Evolutionary conservation across 2,113 vertebrate genomes (phyloP), one percentile per base, ranked within the genome.

Genomic region (Hymenochirus boettgeri): DNA sequence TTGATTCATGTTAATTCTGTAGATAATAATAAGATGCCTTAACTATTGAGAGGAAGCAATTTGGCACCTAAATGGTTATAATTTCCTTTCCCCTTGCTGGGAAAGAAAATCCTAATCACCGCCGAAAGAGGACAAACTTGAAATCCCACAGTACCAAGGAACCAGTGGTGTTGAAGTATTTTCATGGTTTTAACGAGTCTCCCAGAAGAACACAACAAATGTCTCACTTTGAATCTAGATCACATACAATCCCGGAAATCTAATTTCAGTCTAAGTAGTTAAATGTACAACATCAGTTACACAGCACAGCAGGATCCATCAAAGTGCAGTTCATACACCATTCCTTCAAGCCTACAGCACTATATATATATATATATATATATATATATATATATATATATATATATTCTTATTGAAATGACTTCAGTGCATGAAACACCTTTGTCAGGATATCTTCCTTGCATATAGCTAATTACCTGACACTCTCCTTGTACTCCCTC

Each of bases 191-290:
- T 53, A 60, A 18, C 56, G 1, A 42, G 22, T 51, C 57, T 59
- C 55, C 55, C 56, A 24, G 47, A 42, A 69, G 56, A 56, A 52
- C 48, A 45, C 47, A 57, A 48, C 65, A 60, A 69, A 69, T 69
- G 65, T 69, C 65, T 60, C 65, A 69, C 65, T 69, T 69, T 69
- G 65, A 69, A 69, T 60, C 56, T 53, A 69, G 47, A 69, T 69
- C 65, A 69, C 65, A 69, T 46, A 48, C 48, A 31, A 48, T 51
- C 58, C 48, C 35, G 25, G 56, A 59, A 67, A 67, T 67, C 65
- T 69, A 60, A 69, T 69, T 69, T 60, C 47, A 60, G 65, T 50
- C 56, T 59, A 29, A 67, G 65, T 66, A 51, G 64, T 55, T 67
- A 67, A 67, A 67, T 67, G 55, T 69, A 57, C 58, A 69, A 69